Conservation (phyloP, 2,888 invertebrate species). For the Pyrochroa serraticornis region DNA sequence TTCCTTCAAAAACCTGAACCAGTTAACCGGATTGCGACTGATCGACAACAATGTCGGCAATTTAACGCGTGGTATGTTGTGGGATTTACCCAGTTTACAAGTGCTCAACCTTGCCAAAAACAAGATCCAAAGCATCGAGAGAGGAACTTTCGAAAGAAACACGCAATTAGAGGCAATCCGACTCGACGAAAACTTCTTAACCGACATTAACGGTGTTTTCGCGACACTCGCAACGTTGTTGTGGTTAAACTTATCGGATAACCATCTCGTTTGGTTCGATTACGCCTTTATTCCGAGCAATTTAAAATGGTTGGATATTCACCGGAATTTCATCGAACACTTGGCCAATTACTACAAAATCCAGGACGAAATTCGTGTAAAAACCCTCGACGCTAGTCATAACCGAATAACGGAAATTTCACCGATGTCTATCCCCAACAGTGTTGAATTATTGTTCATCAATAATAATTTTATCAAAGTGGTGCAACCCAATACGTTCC, state of each 20-base stretch:
- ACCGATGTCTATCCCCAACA: constrained; percentile 85
- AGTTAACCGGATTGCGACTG: constrained; percentile 84
- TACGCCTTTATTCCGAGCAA: constrained; percentile 90
- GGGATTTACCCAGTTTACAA: constrained; percentile 82
- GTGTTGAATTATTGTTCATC: constrained; percentile 85
- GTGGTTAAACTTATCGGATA: constrained; percentile 89
- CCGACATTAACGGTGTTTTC: constrained; percentile 89
- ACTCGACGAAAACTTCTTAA: constrained; percentile 85
- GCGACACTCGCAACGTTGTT: constrained; percentile 82
- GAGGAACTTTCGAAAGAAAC: constrained; percentile 83
- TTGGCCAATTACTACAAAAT: constrained; percentile 88
- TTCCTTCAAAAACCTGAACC: constrained; percentile 83
- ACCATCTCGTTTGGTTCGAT: constrained; percentile 92
- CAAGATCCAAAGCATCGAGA: constrained; percentile 83
- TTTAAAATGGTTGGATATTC: constrained; percentile 89
- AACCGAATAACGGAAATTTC: constrained; percentile 84
- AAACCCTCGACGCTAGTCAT: constrained; percentile 87
- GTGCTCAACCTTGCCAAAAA: constrained; percentile 89
- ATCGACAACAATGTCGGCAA: constrained; percentile 91
- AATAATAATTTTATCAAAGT: constrained; percentile 85
- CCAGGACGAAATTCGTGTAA: constrained; percentile 79
- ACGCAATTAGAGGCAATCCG: constrained; percentile 83
- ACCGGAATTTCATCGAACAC: constrained; percentile 86
- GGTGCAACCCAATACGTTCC: constrained; percentile 85
- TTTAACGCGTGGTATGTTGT: constrained; percentile 83